Conservation (phyloP, 2,888 invertebrate genomes). For the Troides aeacus region DNA sequence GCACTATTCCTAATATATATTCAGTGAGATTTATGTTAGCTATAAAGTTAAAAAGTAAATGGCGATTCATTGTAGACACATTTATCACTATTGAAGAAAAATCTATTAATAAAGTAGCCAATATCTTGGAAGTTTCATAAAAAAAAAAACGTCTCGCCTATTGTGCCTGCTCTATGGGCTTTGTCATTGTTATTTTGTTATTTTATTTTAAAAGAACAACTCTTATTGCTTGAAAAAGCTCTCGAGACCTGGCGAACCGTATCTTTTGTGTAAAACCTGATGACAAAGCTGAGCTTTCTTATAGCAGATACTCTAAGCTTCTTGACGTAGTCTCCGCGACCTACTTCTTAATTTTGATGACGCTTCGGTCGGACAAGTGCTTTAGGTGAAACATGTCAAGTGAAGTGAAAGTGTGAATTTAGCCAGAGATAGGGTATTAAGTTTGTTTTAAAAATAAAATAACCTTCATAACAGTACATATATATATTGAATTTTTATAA, state of each 20-base stretch:
- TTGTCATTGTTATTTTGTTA: conserved; percentile 22
- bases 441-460: conserved; percentile 7
- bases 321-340: conserved; percentile 28
- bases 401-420: conserved; percentile 26
- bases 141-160: conserved; percentile 2
- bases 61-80: neutral
- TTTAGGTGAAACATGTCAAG: conserved; percentile 31
- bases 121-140: neutral
- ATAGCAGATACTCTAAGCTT: conserved; percentile 28
- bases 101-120: neutral
- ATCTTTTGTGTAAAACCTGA: conserved; percentile 31
- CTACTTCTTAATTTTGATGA: conserved; percentile 32
- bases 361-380: conserved; percentile 28
- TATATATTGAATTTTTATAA: neutral
- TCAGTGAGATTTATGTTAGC: neutral
- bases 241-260: conserved; percentile 28
- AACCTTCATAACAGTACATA: neutral
- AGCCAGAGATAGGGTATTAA: conserved; percentile 12
- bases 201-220: conserved; percentile 30
- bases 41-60: neutral
- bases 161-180: conserved; percentile 7
- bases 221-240: conserved; percentile 15
- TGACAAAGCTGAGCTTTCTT: conserved; percentile 30
- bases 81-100: conserved; percentile 4
- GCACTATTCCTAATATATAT: neutral